Conservation (phyloP, 1,140 invertebrate genomes). For the Melitaea cinxia region DNA sequence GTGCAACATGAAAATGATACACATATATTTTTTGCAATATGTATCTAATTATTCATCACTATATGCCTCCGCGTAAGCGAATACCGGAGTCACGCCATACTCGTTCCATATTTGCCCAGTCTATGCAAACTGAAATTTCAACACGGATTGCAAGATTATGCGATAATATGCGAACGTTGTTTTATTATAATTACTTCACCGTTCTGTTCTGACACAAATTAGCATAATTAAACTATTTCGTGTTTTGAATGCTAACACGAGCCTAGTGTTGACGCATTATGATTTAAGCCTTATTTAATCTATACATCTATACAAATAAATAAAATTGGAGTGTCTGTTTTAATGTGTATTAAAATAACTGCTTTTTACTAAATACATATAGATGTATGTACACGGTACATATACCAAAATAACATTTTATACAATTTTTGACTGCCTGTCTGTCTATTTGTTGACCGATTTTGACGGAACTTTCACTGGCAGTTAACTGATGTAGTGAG, state of each 20-base stretch:
- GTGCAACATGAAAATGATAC: too few relatives aligned
- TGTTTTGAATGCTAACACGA: background rate
- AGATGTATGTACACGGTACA: too few relatives aligned
- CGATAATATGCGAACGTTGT: conserved; percentile 21
- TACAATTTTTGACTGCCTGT: too few relatives aligned
- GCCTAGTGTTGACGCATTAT: background rate
- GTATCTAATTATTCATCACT: background rate
- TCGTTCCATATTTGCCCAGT: conserved; percentile 23
- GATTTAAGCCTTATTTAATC: background rate
- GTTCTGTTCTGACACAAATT: background rate
- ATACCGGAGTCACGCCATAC: conserved; percentile 23
- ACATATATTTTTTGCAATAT: background rate
- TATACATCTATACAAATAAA: too few relatives aligned
- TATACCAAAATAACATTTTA: too few relatives aligned
- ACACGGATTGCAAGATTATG: conserved; percentile 25
- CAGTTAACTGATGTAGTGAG: too few relatives aligned
- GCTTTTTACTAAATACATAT: too few relatives aligned
- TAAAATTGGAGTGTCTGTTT: too few relatives aligned
- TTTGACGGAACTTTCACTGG: too few relatives aligned
- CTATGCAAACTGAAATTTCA: conserved; percentile 28
- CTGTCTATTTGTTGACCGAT: too few relatives aligned
- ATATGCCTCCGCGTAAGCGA: conserved; percentile 16
- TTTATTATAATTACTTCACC: conserved; percentile 18
- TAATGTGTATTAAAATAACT: too few relatives aligned
- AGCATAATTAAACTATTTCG: background rate